Evolutionary conservation across 2,113 vertebrate genomes (phyloP), one percentile per base, ranked within the genome.

Genomic region (Salvelinus sp.): DNA sequence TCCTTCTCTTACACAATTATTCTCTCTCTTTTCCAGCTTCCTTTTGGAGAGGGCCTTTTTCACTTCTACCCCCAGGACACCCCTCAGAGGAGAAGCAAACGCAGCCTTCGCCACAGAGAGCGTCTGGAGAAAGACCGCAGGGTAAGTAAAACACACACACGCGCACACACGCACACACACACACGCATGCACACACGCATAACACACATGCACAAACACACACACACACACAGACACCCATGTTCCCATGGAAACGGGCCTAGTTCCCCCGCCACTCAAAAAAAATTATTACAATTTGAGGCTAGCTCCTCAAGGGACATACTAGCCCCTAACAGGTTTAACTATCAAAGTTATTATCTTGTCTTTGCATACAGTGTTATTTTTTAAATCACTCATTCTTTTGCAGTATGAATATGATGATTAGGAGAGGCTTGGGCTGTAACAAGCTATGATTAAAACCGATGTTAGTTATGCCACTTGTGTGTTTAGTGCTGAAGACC

Each of bases 31-130:
- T 69, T 74, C 38, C 89, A 99, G 98, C 94, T 99, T 76, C 92
- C 96, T 28, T 98, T 99, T 64, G 91, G 94, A 78, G 95, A 97
- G 57, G 92, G 91, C 63, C 94, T 98, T 27, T 98, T 95, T 88
- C 96, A 98, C 86, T 97, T 99, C 86, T 98, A 97, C 86, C 96
- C 97, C 81, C 94, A 93, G 88, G 96, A 95, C 69, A 87, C 92
- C 74, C 86, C 94, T 27, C 96, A 94, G 87, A 93, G 92, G 70
- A 93, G 95, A 75, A 95, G 93, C 90, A 95, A 95, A 91, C 95
- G 95, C 68, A 98, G 94, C 81, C 79, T 94, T 70, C 93, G 86
- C 18, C 92, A 93, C 82, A 93, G 88, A 77, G 91, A 96, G 74
- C 91, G 80, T 76, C 94, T 99, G 89, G 94, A 95, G 75, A 94